These are phyloP conservation scores for Sminthurinus signatus DNA, from an alignment of 1,140 invertebrate genomes.

Conservation along the genomic window DNA sequence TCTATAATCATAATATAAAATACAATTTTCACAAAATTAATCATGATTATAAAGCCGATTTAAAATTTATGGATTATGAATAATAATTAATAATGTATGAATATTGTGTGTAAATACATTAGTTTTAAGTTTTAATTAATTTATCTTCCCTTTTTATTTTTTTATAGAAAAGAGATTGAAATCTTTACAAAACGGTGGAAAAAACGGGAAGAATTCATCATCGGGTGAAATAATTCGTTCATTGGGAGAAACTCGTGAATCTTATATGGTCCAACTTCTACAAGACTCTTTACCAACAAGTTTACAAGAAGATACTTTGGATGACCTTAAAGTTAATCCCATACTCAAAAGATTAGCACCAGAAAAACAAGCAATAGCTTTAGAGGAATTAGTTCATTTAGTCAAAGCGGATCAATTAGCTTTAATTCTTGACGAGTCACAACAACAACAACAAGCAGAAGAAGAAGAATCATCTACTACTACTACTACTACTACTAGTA, in stretches of 20 bases:
- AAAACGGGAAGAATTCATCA: constrained; percentile 14
- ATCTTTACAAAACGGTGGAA: constrained; percentile 35
- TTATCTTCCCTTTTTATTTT: constrained; percentile 3
- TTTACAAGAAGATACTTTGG: constrained; percentile 41
- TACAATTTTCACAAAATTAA: no score
- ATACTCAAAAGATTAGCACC: constrained; percentile 49
- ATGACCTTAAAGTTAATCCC: constrained; percentile 47
- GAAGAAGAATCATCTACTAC: no score
- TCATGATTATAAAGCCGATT: not conserved
- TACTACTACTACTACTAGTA: no score
- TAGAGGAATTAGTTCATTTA: constrained; percentile 51
- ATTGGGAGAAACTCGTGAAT: constrained; percentile 46
- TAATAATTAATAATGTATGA: no score
- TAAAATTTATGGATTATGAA: not conserved
- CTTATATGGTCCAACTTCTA: constrained; percentile 48
- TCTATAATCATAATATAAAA: no score
- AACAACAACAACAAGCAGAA: no score
- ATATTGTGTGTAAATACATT: not conserved
- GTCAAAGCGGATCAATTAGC: constrained; percentile 51
- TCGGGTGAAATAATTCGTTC: constrained; percentile 46
- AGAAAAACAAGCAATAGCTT: constrained; percentile 47
- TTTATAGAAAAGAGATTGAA: constrained; percentile 45
- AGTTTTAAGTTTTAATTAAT: not conserved
- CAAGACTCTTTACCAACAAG: constrained; percentile 42
- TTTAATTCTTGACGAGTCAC: not conserved